Evolutionary conservation across 2,797 vertebrate genomes (phyloP).

Genomic region (Amblyraja radiata): DNA sequence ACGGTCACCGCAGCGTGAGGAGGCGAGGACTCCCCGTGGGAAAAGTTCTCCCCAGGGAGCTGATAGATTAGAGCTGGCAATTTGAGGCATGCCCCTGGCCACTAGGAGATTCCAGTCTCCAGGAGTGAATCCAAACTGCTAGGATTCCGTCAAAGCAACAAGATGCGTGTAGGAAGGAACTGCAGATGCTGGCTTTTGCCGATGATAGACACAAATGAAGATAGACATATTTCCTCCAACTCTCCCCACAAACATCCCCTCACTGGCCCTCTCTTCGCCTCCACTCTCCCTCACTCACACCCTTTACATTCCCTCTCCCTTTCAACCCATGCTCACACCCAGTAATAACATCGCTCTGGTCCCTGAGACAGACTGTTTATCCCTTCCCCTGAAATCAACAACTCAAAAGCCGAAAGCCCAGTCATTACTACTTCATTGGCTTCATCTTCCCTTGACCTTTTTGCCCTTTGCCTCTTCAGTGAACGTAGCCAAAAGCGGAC

Average conservation of each 20-base stretch:
- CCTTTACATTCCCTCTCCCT: neutral
- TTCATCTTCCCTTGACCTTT: neutral
- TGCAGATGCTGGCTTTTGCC: too few species aligned
- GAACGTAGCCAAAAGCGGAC: neutral
- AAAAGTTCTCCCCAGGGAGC: neutral
- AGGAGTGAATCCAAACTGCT: neutral
- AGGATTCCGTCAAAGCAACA: neutral
- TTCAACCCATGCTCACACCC: neutral
- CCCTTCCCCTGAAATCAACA: neutral
- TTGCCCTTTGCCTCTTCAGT: neutral
- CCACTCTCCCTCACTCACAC: neutral
- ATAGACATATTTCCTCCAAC: too few species aligned
- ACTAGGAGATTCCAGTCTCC: neutral
- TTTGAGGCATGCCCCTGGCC: neutral
- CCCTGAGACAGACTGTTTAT: neutral
- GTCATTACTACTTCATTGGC: neutral
- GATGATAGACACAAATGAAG: too few species aligned
- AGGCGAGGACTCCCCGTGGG: neutral
- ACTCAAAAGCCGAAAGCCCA: neutral
- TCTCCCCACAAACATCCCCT: too few species aligned
- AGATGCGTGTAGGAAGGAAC: too few species aligned
- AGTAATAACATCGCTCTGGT: neutral
- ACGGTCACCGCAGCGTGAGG: neutral
- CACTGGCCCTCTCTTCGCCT: too few species aligned
- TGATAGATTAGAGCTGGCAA: neutral